Percentiles rank a stretch among this genome's conserved stretches.
Conservation (phyloP, 2,113 vertebrate species). For the Asarcornis scutulata region DNA sequence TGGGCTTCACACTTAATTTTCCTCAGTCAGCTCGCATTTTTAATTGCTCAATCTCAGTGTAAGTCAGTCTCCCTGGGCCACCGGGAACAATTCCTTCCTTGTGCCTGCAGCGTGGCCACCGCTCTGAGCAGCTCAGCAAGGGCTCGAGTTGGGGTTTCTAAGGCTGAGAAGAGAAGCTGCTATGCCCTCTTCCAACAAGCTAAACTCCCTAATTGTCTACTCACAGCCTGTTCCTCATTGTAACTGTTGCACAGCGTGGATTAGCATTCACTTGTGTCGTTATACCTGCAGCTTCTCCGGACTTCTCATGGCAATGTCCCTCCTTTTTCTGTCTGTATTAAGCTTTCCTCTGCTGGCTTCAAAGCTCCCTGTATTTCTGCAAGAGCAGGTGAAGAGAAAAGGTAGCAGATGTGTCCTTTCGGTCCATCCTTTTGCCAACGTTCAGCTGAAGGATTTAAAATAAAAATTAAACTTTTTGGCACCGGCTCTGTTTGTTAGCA, state of each 20-base stretch:
- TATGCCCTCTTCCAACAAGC: not conserved
- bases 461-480: not conserved
- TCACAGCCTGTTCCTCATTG: not conserved
- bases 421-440: not conserved
- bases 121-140: not conserved
- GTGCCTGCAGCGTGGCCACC: not conserved
- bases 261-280: rapidly evolving
- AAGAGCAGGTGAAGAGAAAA: not conserved
- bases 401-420: not conserved
- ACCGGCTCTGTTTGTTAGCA: rapidly evolving
- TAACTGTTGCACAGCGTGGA: not conserved
- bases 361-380: not conserved
- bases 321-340: not conserved
- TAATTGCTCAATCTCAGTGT: not conserved
- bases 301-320: not conserved
- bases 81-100: not conserved
- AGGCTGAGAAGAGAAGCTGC: not conserved
- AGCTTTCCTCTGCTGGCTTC: not conserved
- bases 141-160: not conserved
- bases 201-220: not conserved
- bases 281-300: not conserved
- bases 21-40: not conserved
- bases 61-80: not conserved
- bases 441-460: not conserved
- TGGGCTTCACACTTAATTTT: constrained; percentile 14